Conservation (phyloP, 1,140 invertebrate species). For the Triops cancriformis region DNA sequence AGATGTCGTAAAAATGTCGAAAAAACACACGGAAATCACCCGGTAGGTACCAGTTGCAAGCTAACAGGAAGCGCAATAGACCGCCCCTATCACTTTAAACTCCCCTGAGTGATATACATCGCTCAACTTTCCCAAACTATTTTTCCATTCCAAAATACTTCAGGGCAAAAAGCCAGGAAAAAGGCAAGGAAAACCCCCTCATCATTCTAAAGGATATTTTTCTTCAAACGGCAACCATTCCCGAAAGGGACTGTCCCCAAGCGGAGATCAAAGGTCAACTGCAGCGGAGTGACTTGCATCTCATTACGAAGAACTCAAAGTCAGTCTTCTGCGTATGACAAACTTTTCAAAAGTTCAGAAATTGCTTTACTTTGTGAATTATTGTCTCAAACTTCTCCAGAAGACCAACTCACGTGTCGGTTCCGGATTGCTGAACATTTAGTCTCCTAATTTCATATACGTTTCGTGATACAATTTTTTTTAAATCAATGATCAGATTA, state of each 20-base stretch:
- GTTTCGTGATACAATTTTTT: no score
- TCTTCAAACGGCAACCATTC: not conserved
- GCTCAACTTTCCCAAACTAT: not conserved
- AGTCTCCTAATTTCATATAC: no score
- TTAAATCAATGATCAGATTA: no score
- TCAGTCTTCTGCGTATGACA: not conserved
- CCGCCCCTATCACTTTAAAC: not conserved
- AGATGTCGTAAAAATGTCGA: not conserved
- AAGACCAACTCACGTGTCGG: no score
- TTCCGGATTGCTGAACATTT: no score
- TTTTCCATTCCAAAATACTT: not conserved
- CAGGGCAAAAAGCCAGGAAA: not conserved
- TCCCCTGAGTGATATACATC: not conserved
- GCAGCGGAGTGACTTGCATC: not conserved
- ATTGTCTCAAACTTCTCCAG: no score
- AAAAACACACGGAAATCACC: not conserved
- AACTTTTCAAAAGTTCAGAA: no score
- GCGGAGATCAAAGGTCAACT: not conserved
- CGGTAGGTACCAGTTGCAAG: no score
- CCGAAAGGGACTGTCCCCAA: not conserved
- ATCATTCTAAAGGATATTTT: not conserved
- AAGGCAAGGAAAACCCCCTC: no score
- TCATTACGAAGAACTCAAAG: not conserved
- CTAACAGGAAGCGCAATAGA: not conserved
- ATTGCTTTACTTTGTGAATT: no score